phyloP scores from a whole-genome alignment of 2,113 vertebrate species.

The Numida meleagris region DNA sequence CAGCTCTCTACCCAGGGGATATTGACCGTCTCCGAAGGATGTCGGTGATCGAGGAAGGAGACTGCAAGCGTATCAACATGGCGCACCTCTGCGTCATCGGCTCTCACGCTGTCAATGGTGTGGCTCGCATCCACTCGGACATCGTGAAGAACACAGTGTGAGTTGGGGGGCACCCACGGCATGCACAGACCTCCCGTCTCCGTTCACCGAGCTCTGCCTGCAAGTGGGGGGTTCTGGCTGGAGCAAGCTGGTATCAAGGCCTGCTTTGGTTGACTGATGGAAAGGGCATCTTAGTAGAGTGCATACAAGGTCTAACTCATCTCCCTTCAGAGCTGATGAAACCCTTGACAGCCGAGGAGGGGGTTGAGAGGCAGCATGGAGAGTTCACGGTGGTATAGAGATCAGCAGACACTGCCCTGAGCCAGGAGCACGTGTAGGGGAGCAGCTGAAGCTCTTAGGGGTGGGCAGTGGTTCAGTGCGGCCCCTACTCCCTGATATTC shows the following conservation, averaged over 20 bases:
- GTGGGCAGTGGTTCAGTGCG: neutral
- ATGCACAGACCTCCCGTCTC: neutral
- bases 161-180: conserved; percentile 13
- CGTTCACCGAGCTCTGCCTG: neutral
- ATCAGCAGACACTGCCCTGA: neutral
- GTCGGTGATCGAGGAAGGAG: conserved; percentile 88
- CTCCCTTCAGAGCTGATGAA: neutral
- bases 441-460: neutral
- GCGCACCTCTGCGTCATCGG: conserved; percentile 89
- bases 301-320: fast-evolving
- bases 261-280: neutral
- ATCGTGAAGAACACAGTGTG: conserved; percentile 84
- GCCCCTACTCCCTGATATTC: neutral
- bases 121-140: conserved; percentile 87
- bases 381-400: neutral
- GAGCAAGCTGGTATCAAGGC: fast-evolving
- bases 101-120: conserved; percentile 84
- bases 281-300: fast-evolving
- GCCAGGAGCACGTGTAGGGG: fast-evolving
- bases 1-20: conserved; percentile 82
- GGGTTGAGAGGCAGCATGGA: neutral
- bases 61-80: conserved; percentile 90
- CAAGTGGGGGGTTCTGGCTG: neutral
- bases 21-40: conserved; percentile 82
- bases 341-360: neutral